Percentiles rank a stretch among this genome's conserved stretches.
Evolutionary conservation across 1,140 invertebrate genomes (phyloP).

Genomic region (Heliothis subflexa): DNA sequence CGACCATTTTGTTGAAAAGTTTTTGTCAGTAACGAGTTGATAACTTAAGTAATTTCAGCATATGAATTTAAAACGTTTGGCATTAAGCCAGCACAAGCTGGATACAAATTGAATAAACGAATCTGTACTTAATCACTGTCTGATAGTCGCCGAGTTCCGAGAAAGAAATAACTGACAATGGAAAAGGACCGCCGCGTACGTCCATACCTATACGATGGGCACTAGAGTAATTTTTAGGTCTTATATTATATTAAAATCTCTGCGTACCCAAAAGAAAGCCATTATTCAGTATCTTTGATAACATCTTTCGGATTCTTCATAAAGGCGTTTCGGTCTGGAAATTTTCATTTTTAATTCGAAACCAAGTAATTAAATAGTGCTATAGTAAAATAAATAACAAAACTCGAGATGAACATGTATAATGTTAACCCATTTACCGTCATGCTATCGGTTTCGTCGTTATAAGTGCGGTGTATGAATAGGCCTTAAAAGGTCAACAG

Average conservation of each 20-base stretch:
- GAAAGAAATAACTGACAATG: slow-evolving; percentile 37
- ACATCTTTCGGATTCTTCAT: too few species aligned
- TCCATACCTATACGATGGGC: not conserved
- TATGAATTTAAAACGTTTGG: slow-evolving; percentile 48
- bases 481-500: slow-evolving; percentile 54
- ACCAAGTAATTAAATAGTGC: not conserved
- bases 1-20: not conserved
- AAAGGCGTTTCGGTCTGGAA: too few species aligned
- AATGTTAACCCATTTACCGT: slow-evolving; percentile 39
- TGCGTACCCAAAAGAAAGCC: too few species aligned
- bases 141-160: slow-evolving; percentile 25
- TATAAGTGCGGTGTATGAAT: slow-evolving; percentile 28
- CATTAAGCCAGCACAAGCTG: slow-evolving; percentile 29
- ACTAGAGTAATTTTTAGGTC: not conserved
- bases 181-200: not conserved
- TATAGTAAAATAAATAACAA: slow-evolving; percentile 15
- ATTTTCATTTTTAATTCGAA: too few species aligned
- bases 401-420: slow-evolving; percentile 38
- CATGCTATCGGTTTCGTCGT: slow-evolving; percentile 18
- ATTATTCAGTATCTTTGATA: too few species aligned
- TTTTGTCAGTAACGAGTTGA: not conserved
- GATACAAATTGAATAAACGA: slow-evolving; percentile 51
- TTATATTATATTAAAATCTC: not conserved
- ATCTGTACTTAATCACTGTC: slow-evolving; percentile 55
- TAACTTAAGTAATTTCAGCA: slow-evolving; percentile 38